Base-by-base conservation (phyloP, 2,113 vertebrate genomes). In the Aplodontia rufa region DNA sequence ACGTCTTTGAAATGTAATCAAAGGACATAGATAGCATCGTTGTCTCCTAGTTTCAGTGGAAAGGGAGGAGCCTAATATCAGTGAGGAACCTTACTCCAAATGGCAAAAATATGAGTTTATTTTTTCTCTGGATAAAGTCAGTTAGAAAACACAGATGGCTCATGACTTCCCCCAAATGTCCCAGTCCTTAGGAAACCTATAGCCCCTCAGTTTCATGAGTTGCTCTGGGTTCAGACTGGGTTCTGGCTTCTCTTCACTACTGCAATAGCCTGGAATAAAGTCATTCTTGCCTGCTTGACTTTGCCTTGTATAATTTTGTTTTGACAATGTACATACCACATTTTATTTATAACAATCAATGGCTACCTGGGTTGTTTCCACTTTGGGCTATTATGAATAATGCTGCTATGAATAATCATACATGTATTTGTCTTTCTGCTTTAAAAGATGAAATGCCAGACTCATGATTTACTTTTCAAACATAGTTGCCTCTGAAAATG, bases 391-490 rank as follows among this genome's bases (percentile, higher is more conserved):
- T 89, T 68, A 9, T 14, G 7, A 91, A 74, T 71, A 96, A 47
- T n/a, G 1, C 8, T 37, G 30, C 14, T 92, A 64, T 78, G 55
- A 87, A 66, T 30, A 90, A 68, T 60, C 47, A 74, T 24, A 4
- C 8, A 20, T 53, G 32, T 32, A 64, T 72, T 90, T 96, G 5
- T n/a, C 69, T 84, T 87, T 58, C 40, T 66, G 69, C 9, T 71
- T 71, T 95, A 55, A 74, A 60, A 66, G 37, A 82, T 51, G 24
- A 76, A 84, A 76, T 88, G 28, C 30, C 62, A 87, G 40, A 35
- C 12, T 91, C n/a, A 66, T 37, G 71, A 42, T 90, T 66, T 51
- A 72, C 35, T 81, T 75, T 95, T 72, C n/a, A 81, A 71, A 90
- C 76, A 32, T 24, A 78, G 32, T 51, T 89, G 62, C 66, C 20